These are phyloP conservation scores for Aldabrachelys gigantea DNA, from an alignment of 2,113 vertebrate species.

Conservation along the genomic window DNA sequence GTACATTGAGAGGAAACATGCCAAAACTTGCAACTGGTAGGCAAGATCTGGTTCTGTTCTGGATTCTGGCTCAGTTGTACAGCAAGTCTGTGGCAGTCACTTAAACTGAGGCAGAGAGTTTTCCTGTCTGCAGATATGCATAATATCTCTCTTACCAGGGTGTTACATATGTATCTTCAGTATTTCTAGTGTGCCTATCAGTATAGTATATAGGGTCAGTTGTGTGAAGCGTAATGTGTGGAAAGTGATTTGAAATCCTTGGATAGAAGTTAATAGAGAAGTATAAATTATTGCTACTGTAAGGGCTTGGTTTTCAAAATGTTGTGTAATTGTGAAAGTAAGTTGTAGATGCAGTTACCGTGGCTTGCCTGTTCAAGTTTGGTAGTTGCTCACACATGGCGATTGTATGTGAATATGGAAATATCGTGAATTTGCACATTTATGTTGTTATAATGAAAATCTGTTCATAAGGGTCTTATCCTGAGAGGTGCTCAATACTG, in stretches of 20 bases:
- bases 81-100: no score
- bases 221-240: constrained; percentile 7
- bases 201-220: neutral
- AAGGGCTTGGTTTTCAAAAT: neutral
- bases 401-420: neutral
- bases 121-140: neutral
- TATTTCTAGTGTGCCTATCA: neutral
- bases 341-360: neutral
- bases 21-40: neutral
- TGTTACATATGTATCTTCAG: neutral
- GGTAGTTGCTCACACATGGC: neutral
- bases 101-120: no score
- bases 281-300: neutral
- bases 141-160: constrained; percentile 20
- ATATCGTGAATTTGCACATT: neutral
- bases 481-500: accelerated
- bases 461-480: neutral
- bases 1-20: neutral
- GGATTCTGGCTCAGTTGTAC: neutral
- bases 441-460: neutral
- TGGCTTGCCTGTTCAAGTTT: neutral
- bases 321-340: neutral
- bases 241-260: constrained; percentile 5
- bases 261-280: neutral
- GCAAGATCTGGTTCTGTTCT: constrained; percentile 6